Percentiles rank a stretch among this genome's conserved stretches.
phyloP scores from a whole-genome alignment of 2,113 vertebrate genomes.

The Atherinomorus stipes region DNA sequence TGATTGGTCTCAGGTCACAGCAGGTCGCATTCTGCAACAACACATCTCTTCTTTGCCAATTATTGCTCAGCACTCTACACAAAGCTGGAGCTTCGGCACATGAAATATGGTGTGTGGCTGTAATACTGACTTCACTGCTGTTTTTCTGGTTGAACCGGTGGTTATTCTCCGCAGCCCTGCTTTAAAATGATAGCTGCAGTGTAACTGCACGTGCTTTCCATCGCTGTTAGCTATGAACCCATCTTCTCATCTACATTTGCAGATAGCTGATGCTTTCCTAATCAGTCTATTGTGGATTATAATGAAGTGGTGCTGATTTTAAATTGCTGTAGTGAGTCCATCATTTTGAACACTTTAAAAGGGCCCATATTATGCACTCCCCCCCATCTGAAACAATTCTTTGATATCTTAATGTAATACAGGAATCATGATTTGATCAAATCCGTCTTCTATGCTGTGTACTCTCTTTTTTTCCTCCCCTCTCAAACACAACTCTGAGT shows the following conservation, averaged over 20 bases:
- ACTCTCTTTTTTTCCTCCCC: too few species aligned
- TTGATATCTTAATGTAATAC: too few species aligned
- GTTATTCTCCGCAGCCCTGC: slow-evolving; percentile 16
- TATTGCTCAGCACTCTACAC: slow-evolving; percentile 7
- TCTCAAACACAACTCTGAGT: too few species aligned
- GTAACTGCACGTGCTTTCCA: neutral
- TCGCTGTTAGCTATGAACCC: neutral
- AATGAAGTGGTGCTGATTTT: slow-evolving; percentile 11
- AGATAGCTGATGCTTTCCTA: slow-evolving; percentile 13
- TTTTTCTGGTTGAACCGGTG: slow-evolving; percentile 15
- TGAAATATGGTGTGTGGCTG: slow-evolving; percentile 1
- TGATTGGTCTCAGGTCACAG: slow-evolving; percentile 3
- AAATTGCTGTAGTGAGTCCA: slow-evolving; percentile 17
- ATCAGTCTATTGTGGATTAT: slow-evolving; percentile 17
- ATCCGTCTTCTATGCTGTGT: too few species aligned
- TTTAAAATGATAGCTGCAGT: slow-evolving; percentile 13
- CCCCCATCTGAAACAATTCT: too few species aligned
- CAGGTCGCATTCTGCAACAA: neutral
- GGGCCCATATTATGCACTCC: too few species aligned
- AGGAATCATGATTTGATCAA: too few species aligned
- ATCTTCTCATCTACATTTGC: neutral
- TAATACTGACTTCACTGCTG: slow-evolving; percentile 23
- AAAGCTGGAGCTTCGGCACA: slow-evolving; percentile 12
- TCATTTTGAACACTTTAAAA: slow-evolving; percentile 27
- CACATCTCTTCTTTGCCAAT: slow-evolving; percentile 1